Base-by-base conservation (phyloP, 2,797 vertebrate species). In the Cuculus canorus region DNA sequence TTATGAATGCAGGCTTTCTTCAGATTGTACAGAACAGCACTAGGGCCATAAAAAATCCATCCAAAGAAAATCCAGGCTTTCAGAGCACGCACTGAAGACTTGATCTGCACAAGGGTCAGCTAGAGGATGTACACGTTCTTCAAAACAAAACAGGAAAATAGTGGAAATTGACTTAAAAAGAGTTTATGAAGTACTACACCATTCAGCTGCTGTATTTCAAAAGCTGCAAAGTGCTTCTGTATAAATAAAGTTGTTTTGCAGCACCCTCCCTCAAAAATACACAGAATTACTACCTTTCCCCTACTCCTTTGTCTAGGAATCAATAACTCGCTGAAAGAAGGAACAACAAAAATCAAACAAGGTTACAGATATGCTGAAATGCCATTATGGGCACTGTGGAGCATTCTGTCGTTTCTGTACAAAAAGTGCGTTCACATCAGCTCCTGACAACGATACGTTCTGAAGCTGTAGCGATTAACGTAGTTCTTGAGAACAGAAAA, bases 1-100 rank as follows among this genome's bases (percentile, higher is more conserved):
- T 94, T 70, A 95, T 97, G 95, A 98, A 98, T 95, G 91, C 84
- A 79, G 95, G 89, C 96, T 96, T 97, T 97, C 92, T 97, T 97
- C 35, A 47, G 79, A 64, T 57, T 77, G 78, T 69, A 50, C 83
- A 86, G 33, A 92, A 53, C 18, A 4, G 92, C 76, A 54, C 39
- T 3, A 47, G 59, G 45, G 56, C 56, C 37, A 37, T 52, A 78
- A 93, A 88, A 95, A 95, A 90, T 57, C n/a, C 48, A 75, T 45
- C 77, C 91, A 82, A 86, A 93, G 71, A 72, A 94, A 95, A 93
- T 28, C 48, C 73, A 90, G 43, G 85, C 77, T 76, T 92, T 91
- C 76, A 83, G 47, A 81, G 73, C 70, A 53, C 0, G 11, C 82
- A 60, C 71, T 60, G 73, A 83, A 82, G 80, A 93, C n/a, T 70